phyloP scores from a whole-genome alignment of 1,140 invertebrate genomes.

The Nylanderia fulva region DNA sequence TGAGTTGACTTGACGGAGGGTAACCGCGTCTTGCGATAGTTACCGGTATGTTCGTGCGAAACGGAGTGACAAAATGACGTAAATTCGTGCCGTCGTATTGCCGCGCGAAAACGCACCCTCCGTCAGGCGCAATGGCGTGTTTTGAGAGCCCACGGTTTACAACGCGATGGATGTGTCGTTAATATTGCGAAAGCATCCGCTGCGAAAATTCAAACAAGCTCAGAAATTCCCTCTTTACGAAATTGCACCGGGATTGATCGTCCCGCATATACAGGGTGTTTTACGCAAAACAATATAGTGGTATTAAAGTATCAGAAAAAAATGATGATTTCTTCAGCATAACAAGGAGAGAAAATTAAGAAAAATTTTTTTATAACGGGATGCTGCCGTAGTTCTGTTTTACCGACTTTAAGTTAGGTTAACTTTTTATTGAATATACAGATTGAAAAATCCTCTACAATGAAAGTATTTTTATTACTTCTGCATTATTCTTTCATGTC shows the following conservation, averaged over 20 bases:
- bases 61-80: slow-evolving; percentile 51
- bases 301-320: background rate
- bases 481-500: too few relatives aligned
- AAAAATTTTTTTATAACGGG: too few relatives aligned
- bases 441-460: too few relatives aligned
- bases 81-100: slow-evolving; percentile 56
- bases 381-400: too few relatives aligned
- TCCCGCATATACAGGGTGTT: background rate
- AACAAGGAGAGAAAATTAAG: too few relatives aligned
- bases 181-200: slow-evolving; percentile 47
- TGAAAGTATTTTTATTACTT: too few relatives aligned
- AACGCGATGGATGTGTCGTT: slow-evolving; percentile 48
- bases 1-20: slow-evolving; percentile 46
- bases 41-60: slow-evolving; percentile 38
- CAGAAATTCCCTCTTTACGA: slow-evolving; percentile 22
- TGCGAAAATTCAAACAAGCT: slow-evolving; percentile 15
- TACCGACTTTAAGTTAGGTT: too few relatives aligned
- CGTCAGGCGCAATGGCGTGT: slow-evolving; percentile 48
- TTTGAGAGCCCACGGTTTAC: slow-evolving; percentile 33
- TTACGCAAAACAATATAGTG: background rate
- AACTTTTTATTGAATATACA: too few relatives aligned
- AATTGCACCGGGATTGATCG: background rate
- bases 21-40: slow-evolving; percentile 50
- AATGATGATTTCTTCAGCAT: background rate
- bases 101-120: slow-evolving; percentile 22